A percentile compares a stretch with the other conserved stretches of the same genome.
Conservation (phyloP, 2,888 invertebrate genomes). For the Lissonota sp. region DNA sequence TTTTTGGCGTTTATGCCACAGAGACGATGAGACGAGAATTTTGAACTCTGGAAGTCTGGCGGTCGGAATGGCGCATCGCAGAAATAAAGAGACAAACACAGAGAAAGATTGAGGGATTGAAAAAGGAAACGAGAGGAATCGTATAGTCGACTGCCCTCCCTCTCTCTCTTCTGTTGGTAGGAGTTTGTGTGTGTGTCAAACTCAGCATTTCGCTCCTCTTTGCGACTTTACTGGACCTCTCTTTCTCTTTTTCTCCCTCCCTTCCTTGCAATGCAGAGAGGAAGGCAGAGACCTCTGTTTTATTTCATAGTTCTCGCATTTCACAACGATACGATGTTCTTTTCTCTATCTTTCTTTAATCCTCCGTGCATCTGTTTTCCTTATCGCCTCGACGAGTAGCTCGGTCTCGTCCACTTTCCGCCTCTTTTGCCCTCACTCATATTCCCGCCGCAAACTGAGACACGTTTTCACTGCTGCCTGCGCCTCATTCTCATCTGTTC, state of each 20-base stretch:
- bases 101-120: no score
- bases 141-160: slow-evolving; percentile 23
- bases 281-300: no score
- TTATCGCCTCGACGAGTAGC: neutral
- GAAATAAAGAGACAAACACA: no score
- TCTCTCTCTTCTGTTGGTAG: slow-evolving; percentile 33
- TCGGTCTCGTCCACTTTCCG: neutral
- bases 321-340: slow-evolving; percentile 14
- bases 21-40: no score
- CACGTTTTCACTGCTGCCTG: slow-evolving; percentile 24
- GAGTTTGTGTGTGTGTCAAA: neutral
- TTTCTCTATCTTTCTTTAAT: neutral
- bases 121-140: no score
- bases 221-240: slow-evolving; percentile 41
- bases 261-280: slow-evolving; percentile 43
- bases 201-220: slow-evolving; percentile 41
- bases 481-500: slow-evolving; percentile 12
- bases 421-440: slow-evolving; percentile 18
- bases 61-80: no score
- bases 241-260: slow-evolving; percentile 4
- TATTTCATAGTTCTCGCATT: slow-evolving; percentile 65
- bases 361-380: neutral
- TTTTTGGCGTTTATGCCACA: no score
- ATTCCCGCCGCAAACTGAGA: neutral
- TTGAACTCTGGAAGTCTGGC: no score